phyloP scores from a whole-genome alignment of 2,797 vertebrate species.

The Setipinna tenuifilis region DNA sequence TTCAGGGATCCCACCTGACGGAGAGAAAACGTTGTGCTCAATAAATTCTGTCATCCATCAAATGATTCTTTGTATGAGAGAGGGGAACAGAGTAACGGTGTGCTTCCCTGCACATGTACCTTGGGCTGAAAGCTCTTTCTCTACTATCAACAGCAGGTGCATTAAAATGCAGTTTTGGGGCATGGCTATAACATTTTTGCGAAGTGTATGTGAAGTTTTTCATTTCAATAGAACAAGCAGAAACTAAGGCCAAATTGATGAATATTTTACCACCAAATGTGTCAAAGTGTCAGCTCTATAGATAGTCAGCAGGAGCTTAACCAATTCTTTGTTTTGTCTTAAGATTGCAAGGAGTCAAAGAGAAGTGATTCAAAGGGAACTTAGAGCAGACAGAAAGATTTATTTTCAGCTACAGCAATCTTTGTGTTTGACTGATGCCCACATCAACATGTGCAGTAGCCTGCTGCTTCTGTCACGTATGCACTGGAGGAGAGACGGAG shows the following conservation, averaged over 20 bases:
- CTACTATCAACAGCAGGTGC: not conserved
- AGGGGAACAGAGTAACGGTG: not conserved
- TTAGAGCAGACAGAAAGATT: constrained; percentile 58
- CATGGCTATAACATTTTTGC: not conserved
- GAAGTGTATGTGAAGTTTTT: not conserved
- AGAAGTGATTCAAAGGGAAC: not conserved
- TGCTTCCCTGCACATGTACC: not conserved
- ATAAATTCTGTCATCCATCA: not conserved
- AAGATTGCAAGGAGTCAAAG: not conserved
- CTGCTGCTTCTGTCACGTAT: constrained; percentile 59
- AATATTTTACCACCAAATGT: not conserved
- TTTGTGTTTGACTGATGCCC: constrained; percentile 57
- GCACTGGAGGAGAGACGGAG: not conserved
- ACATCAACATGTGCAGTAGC: constrained; percentile 62
- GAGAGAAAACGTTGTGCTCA: not conserved
- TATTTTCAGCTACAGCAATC: constrained; percentile 66
- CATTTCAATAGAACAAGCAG: not conserved
- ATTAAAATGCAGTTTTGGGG: not conserved
- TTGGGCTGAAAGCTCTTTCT: not conserved
- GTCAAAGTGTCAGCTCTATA: not conserved
- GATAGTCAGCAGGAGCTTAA: not conserved
- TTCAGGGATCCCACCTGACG: not conserved
- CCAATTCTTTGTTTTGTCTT: not conserved
- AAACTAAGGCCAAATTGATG: not conserved
- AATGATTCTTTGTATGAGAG: not conserved